Evolutionary conservation across 1,140 invertebrate species (phyloP).

Genomic region (Cherax quadricarinatus): DNA sequence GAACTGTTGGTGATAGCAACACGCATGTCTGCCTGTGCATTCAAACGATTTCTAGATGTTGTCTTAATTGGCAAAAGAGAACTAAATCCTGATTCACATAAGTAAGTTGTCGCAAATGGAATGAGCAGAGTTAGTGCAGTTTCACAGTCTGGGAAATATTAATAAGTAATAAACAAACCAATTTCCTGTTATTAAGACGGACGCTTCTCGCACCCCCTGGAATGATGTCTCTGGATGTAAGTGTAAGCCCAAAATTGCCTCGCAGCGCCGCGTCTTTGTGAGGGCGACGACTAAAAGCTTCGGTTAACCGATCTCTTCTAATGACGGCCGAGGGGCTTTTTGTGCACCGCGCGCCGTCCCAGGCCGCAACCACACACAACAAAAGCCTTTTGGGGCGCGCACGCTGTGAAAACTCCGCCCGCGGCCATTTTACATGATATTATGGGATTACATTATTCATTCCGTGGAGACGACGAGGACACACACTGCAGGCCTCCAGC

Average conservation of each 20-base stretch:
- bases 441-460: constrained; percentile 50
- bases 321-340: constrained; percentile 41
- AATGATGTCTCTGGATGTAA: neutral
- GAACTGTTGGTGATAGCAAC: too few species aligned
- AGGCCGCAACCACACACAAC: constrained; percentile 29
- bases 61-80: too few species aligned
- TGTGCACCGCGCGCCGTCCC: constrained; percentile 37
- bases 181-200: too few species aligned
- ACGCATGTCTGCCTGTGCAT: too few species aligned
- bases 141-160: too few species aligned
- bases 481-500: neutral
- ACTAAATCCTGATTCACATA: too few species aligned
- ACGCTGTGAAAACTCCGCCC: constrained; percentile 36
- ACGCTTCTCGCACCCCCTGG: too few species aligned
- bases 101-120: too few species aligned
- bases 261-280: constrained; percentile 10
- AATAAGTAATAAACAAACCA: too few species aligned
- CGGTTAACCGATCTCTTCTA: constrained; percentile 21
- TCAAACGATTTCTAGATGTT: too few species aligned
- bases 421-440: constrained; percentile 44
- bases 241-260: constrained; percentile 16
- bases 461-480: constrained; percentile 1
- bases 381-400: constrained; percentile 32
- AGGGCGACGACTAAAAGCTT: neutral
- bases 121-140: too few species aligned